Evolutionary conservation across 2,888 invertebrate species (phyloP).

Genomic region (Eucera pruinosa): DNA sequence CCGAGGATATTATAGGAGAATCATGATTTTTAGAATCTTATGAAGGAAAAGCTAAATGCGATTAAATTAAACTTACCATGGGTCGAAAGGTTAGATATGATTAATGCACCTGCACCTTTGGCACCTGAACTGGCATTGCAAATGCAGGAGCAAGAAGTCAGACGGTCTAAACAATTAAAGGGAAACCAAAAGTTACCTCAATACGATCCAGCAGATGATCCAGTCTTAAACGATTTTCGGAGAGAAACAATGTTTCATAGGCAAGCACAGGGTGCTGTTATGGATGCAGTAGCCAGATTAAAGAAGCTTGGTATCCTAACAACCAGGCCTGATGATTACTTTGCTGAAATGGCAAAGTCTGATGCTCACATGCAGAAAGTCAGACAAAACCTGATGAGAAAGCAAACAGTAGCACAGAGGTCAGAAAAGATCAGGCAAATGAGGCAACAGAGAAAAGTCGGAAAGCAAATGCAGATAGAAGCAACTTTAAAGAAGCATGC

Average conservation of each 20-base stretch:
- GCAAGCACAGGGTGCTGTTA: conserved; percentile 94
- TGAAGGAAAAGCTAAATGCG: conserved; percentile 90
- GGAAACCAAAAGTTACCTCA: conserved; percentile 89
- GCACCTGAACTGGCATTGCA: conserved; percentile 94
- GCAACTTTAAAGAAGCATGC: conserved; percentile 93
- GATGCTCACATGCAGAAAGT: conserved; percentile 99
- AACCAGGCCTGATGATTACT: conserved; percentile 96
- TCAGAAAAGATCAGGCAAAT: conserved; percentile 96
- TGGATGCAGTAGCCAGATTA: conserved; percentile 91
- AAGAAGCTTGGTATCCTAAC: conserved; percentile 91
- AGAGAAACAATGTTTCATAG: conserved; percentile 94
- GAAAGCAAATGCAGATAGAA: conserved; percentile 95
- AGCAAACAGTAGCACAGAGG: conserved; percentile 93
- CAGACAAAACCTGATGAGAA: conserved; percentile 91
- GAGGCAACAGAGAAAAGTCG: conserved; percentile 95
- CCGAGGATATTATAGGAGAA: background rate
- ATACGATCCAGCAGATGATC: conserved; percentile 89
- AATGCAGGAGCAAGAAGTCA: conserved; percentile 90
- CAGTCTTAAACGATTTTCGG: conserved; percentile 95
- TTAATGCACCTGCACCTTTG: conserved; percentile 91
- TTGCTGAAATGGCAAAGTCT: conserved; percentile 99
- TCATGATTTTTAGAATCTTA: conserved; percentile 84
- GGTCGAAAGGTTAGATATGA: conserved; percentile 93
- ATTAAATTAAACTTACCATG: conserved; percentile 91
- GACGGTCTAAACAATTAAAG: conserved; percentile 87